Evolutionary conservation across 2,888 invertebrate species (phyloP).

Genomic region (Hydrotaea cyrtoneurina): DNA sequence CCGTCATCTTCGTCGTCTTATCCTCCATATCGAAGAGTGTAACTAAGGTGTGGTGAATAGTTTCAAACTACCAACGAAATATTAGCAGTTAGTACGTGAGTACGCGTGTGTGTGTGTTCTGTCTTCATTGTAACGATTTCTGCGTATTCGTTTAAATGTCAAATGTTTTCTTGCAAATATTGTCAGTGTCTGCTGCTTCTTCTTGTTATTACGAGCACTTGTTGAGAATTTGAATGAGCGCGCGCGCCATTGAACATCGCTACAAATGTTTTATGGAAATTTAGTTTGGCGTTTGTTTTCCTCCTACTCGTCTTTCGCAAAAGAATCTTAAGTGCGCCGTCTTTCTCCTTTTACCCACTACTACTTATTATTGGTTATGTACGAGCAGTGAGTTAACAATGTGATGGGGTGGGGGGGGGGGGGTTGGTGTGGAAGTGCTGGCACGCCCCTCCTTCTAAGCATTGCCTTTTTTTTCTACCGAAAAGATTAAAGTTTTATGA

Average conservation of each 20-base stretch:
- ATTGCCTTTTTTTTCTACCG: slow-evolving; percentile 35
- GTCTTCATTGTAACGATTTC: background rate
- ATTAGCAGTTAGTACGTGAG: too few relatives aligned
- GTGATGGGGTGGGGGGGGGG: background rate
- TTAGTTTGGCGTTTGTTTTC: background rate
- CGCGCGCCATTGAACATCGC: background rate
- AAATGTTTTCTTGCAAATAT: slow-evolving; percentile 39
- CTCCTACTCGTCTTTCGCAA: background rate
- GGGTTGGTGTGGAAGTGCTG: background rate
- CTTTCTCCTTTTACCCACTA: background rate
- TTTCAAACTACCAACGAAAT: too few relatives aligned
- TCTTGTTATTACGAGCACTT: background rate
- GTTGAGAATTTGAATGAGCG: background rate
- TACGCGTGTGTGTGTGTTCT: too few relatives aligned
- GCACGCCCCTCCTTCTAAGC: background rate
- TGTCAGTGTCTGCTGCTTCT: background rate
- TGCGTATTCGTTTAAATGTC: slow-evolving; percentile 55
- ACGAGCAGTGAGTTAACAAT: background rate
- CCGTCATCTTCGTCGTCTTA: too few relatives aligned
- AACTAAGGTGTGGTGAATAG: too few relatives aligned
- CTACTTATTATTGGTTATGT: background rate
- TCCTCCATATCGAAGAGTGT: too few relatives aligned
- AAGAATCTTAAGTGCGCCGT: background rate
- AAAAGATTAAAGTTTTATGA: slow-evolving; percentile 34
- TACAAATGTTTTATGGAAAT: background rate